Evolutionary conservation across 1,140 invertebrate genomes (phyloP), one percentile per base, ranked within the genome.

Genomic region (Tribolium madens): DNA sequence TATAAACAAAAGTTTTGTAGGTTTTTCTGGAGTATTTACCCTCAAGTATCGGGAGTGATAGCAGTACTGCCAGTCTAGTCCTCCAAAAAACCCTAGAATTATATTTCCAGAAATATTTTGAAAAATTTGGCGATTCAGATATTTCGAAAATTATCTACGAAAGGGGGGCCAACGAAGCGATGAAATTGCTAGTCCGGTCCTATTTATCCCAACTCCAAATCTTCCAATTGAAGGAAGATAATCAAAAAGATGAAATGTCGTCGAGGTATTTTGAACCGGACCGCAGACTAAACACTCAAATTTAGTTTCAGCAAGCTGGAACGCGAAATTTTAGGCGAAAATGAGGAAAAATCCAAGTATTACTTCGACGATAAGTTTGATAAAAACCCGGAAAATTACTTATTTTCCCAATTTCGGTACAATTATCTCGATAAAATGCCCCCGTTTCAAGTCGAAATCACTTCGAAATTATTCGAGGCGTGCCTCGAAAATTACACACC

Each of bases 21-120:
- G 87, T 90, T 4, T 91, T 91, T 79, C 77, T 90, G 18, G 89
- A 89, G 15, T 90, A 90, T 81, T 79, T 91, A 13, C 89, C 90
- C 0, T 89, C 88, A 0, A 84, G 88, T 42, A 88, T 90, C n/a
- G 88, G 89, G 2, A 84, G 86, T 50, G 87, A 89, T 76, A 88
- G 88, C 0, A 87, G 87, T 17, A 86, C 86, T 33, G 88, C 88
- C 3, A 88, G 87, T 14, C 79, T 84, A 1, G 88, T 89, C 1
- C 81, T 91, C 7, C 90, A 90, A 76, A 80, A 87, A 17, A 89
- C 88, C 17, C 83, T 90, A n/a, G 89, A 90, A 80, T 85, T 82
- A 18, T 89, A 89, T 78, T 83, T 90, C 17, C 83, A 86, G 4
- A 79, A 80, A 31, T 88, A 87, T 75, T 89, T 89, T 76, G 79